phyloP scores from a whole-genome alignment of 2,888 invertebrate genomes.

The Orchestes rusci region DNA sequence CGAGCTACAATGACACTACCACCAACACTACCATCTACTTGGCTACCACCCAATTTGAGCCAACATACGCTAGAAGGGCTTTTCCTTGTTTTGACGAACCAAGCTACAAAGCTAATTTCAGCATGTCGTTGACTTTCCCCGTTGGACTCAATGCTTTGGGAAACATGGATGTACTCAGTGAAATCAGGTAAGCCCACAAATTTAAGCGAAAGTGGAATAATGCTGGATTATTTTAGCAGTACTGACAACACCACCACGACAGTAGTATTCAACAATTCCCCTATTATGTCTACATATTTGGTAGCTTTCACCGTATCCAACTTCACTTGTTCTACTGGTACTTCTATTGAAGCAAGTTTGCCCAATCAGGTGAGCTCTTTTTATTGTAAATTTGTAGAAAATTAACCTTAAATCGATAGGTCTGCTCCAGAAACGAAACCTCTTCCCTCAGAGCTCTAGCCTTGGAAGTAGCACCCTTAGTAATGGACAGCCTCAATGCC shows the following conservation, averaged over 20 bases:
- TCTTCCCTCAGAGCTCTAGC: constrained; percentile 23
- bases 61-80: constrained; percentile 58
- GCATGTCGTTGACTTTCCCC: constrained; percentile 43
- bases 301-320: constrained; percentile 80
- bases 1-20: constrained; percentile 28
- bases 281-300: constrained; percentile 76
- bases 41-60: constrained; percentile 63
- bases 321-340: constrained; percentile 45
- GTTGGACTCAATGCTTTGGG: constrained; percentile 32
- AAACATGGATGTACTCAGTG: constrained; percentile 19
- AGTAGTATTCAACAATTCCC: constrained; percentile 41
- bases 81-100: constrained; percentile 78
- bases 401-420: constrained; percentile 5
- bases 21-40: constrained; percentile 39
- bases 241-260: constrained; percentile 3
- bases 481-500: constrained; percentile 24
- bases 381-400: not conserved
- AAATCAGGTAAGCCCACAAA: not conserved
- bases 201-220: not conserved
- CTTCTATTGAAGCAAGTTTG: constrained; percentile 6
- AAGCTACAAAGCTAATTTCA: constrained; percentile 58
- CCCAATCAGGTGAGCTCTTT: constrained; percentile 6
- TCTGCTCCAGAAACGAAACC: constrained; percentile 28
- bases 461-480: constrained; percentile 24
- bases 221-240: not conserved